A percentile compares a stretch with the other conserved stretches of the same genome.
Evolutionary conservation across 2,797 vertebrate species (phyloP).

Genomic region (Chelon auratus): DNA sequence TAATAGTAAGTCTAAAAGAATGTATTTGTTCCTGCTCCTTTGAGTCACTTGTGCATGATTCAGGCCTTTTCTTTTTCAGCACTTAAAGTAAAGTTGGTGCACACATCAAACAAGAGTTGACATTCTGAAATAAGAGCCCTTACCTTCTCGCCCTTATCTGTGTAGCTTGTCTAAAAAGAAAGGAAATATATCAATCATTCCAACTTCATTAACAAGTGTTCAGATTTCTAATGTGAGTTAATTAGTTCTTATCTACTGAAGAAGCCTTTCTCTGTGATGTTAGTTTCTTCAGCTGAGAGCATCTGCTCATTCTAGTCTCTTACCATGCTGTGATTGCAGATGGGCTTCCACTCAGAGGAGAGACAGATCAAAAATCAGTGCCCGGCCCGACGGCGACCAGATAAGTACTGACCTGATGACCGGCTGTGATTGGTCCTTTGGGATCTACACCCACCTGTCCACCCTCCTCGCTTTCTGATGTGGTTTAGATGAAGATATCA

Average conservation of each 20-base stretch:
- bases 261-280: not conserved
- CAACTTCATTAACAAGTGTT: constrained; percentile 4
- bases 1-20: not conserved
- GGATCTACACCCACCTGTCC: constrained; percentile 80
- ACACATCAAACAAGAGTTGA: constrained; percentile 14
- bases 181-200: constrained; percentile 28
- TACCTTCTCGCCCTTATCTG: constrained; percentile 90
- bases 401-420: constrained; percentile 78
- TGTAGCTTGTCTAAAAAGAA: constrained; percentile 84
- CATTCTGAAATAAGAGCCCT: constrained; percentile 21
- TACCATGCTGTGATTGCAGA: constrained; percentile 79
- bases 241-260: constrained; percentile 26
- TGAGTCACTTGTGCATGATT: not conserved
- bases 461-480: constrained; percentile 55
- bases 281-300: constrained; percentile 10
- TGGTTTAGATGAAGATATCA: constrained; percentile 22
- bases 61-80: not conserved
- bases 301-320: constrained; percentile 53
- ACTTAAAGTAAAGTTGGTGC: not conserved
- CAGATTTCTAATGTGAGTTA: constrained; percentile 15
- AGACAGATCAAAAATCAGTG: constrained; percentile 63
- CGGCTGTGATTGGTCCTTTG: constrained; percentile 79
- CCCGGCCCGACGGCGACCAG: constrained; percentile 17
- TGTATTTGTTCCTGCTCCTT: not conserved
- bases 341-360: constrained; percentile 50